Evolutionary conservation across 92 coral and sea anemone genomes (phyloP), one percentile per base, ranked within the genome.

Genomic region (Micromussa lordhowensis): DNA sequence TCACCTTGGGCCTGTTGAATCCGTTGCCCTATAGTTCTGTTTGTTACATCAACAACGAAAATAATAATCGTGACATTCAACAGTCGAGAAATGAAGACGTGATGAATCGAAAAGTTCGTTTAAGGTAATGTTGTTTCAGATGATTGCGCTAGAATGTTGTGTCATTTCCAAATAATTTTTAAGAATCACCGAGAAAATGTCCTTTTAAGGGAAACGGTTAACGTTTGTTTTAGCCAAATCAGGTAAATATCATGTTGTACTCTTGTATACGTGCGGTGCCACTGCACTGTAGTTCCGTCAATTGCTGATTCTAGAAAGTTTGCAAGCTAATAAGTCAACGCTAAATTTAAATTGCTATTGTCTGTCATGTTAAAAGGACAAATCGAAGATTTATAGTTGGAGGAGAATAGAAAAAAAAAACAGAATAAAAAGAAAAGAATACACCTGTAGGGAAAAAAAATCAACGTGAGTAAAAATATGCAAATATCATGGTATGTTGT

Each of bases 91-190:
- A 22, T 61, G 64, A 58, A 18, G 24, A 58, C 15, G 40, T 6
- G 24, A 11, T 8, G 32, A n/a, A 66, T 66, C 49, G 38, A 32
- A 12, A 53, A 53, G 18, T 31, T 7, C 82, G 57, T 54, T n/a
- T 18, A 78, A 53, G 68, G 82, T 16, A 53, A 78, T 53, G 17
- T 32, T 53, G 63, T 79, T 79, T 55, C 38, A 78, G 4, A 78
- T 18, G 29, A 31, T 55, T 30, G 9, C 21, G 1, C 44, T 10
- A 16, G 49, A 79, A 79, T 55, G 82, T 17, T 29, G 34, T 31
- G 48, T 9, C 68, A 79, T 79, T 53, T 79, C n/a, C 68, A 79
- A 54, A 17, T 10, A 68, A 30, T 11, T 19, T 24, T 79, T 30
- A 22, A 53, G 63, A 78, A 32, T 57, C 38, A 19, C 2, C 26